Evolutionary conservation across 2,888 invertebrate genomes (phyloP), one percentile per base, ranked within the genome.

Genomic region (Celastrina argiolus): DNA sequence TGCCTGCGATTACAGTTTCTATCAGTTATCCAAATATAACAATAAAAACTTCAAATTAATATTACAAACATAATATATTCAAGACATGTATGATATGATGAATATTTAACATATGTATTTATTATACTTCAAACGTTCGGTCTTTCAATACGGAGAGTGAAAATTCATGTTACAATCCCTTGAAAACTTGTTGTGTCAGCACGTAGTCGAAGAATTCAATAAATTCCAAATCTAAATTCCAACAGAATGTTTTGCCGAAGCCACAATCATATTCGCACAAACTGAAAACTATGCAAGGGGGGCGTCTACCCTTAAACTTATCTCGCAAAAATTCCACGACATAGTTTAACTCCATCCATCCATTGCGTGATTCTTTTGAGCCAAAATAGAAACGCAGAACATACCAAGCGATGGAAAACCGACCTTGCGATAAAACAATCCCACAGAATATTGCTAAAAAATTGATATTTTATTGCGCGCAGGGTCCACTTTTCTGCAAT

Each of bases 391-490:
- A 16, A 6, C 22, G 1, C 7, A 18, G 2, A n/a, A 31, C 10
- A 56, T 67, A 68, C 28, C 16, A 74, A 78, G 82, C 69, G 71
- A 71, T 73, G 83, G 63, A 73, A 41, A 16, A 0, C 1, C 7
- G 18, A 36, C 3, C 8, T 41, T 14, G 18, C 2, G 18, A 10
- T 22, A 39, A 41, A 51, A 31, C 1, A 22, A 61, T 39, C 51
- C 1, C 7, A 3, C 22, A 41, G 56, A 67, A 74, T 76, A 75
- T 72, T 71, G 74, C 74, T 81, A 81, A 85, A 84, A 79, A 89
- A 90, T 88, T 89, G 90, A 87, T 89, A 90, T 90, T 89, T 88
- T 89, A 90, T 90, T 88, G 83, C 88, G 79, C 78, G 76, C 79
- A 75, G 83, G 83, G 83, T 84, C 87, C 86, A 86, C 85, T 88